Conservation (phyloP, 2,113 vertebrate genomes). For the Jacana jacana region DNA sequence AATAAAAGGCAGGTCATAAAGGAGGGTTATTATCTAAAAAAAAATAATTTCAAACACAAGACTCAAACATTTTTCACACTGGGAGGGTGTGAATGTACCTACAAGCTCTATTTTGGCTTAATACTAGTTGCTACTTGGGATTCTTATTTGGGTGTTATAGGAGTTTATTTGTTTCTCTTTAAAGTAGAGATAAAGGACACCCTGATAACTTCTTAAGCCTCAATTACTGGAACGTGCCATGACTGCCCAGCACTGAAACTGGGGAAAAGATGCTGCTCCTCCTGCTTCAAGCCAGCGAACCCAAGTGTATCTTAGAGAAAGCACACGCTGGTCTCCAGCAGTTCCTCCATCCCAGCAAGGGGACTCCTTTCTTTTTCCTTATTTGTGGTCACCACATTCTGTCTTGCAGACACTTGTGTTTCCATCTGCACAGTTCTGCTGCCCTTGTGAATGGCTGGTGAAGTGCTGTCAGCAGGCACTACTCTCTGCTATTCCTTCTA, state of each 20-base stretch:
- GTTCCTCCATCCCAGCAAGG: background rate
- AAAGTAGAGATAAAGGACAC: background rate
- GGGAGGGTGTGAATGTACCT: background rate
- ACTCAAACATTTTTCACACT: slow-evolving; percentile 44
- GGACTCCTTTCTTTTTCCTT: accelerated
- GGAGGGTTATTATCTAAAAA: background rate
- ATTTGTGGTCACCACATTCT: background rate
- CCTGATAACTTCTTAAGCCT: background rate
- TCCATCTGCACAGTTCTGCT: background rate
- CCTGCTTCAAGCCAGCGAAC: background rate
- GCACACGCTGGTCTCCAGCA: background rate
- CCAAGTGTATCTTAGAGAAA: background rate
- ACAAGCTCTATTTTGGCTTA: background rate
- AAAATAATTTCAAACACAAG: slow-evolving; percentile 54
- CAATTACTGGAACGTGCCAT: background rate
- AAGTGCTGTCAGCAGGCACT: background rate
- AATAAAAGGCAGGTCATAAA: slow-evolving; percentile 67
- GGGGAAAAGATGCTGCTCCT: background rate
- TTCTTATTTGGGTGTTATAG: background rate
- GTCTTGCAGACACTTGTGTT: background rate
- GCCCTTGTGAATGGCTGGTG: background rate
- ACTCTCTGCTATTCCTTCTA: accelerated
- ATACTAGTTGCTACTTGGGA: background rate
- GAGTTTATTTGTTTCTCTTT: background rate
- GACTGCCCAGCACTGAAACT: background rate